Percentiles rank a stretch among this genome's conserved stretches.
These are phyloP conservation scores for Nipponacmea schrenckii DNA, from an alignment of 2,888 invertebrate species.

Conservation along the genomic window DNA sequence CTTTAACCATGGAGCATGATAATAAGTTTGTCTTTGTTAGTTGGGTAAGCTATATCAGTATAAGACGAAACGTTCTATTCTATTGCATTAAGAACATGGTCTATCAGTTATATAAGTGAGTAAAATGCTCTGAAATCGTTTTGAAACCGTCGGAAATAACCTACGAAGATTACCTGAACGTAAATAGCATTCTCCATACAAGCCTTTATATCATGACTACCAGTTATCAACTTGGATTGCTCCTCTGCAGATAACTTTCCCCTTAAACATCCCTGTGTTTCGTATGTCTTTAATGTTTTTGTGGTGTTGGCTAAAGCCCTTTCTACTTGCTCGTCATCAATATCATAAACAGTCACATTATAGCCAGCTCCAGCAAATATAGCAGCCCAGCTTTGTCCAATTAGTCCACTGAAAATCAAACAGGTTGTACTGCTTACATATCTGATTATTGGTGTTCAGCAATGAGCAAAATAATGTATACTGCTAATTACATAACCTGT, in stretches of 20 bases:
- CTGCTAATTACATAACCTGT: too few relatives aligned
- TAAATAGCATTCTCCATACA: slow-evolving; percentile 82
- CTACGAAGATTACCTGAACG: slow-evolving; percentile 69
- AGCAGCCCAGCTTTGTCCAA: slow-evolving; percentile 98
- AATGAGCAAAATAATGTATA: too few relatives aligned
- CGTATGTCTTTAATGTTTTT: slow-evolving; percentile 42
- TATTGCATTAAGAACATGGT: too few relatives aligned
- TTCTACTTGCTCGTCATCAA: slow-evolving; percentile 50
- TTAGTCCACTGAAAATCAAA: slow-evolving; percentile 80
- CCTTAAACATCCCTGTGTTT: slow-evolving; percentile 75
- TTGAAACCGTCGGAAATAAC: too few relatives aligned
- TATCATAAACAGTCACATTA: slow-evolving; percentile 85
- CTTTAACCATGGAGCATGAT: too few relatives aligned
- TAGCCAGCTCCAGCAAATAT: slow-evolving; percentile 90
- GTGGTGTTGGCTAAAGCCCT: slow-evolving; percentile 66
- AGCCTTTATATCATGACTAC: slow-evolving; percentile 77
- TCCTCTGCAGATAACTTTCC: slow-evolving; percentile 79
- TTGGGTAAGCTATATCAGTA: too few relatives aligned
- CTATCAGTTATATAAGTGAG: background rate
- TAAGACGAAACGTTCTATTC: too few relatives aligned
- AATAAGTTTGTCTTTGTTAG: too few relatives aligned
- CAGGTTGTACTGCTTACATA: background rate
- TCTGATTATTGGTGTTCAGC: too few relatives aligned
- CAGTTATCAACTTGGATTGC: slow-evolving; percentile 83
- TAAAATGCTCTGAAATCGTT: too few relatives aligned